phyloP scores from a whole-genome alignment of 2,113 vertebrate species.

The Macroglossus sobrinus region DNA sequence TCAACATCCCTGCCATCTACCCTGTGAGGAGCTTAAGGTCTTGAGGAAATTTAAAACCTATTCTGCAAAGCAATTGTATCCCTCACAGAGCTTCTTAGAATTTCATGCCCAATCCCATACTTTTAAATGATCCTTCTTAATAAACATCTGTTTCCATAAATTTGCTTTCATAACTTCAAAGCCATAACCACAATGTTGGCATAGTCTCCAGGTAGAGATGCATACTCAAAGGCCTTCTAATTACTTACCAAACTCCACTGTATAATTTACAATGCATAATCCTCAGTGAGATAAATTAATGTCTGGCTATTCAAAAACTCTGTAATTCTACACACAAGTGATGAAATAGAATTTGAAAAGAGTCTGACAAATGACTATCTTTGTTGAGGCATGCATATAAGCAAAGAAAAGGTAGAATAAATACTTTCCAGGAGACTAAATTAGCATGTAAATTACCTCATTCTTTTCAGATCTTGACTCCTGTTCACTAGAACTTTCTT shows the following conservation, averaged over 20 bases:
- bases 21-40: not conserved
- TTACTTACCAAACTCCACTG: too few relatives aligned
- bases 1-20: not conserved
- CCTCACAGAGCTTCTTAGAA: not conserved
- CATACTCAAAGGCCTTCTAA: not conserved
- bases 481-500: conserved; percentile 83
- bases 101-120: not conserved
- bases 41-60: not conserved
- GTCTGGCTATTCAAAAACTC: not conserved
- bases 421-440: not conserved
- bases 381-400: not conserved
- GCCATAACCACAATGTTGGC: too few relatives aligned
- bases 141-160: not conserved
- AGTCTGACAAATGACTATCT: not conserved
- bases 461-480: conserved; percentile 57
- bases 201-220: not conserved
- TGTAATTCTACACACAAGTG: not conserved
- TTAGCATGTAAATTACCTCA: conserved; percentile 74
- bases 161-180: not conserved
- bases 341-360: not conserved
- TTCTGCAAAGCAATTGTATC: not conserved
- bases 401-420: not conserved
- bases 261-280: not conserved
- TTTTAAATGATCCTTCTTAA: not conserved
- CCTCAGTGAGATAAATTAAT: not conserved